Evolutionary conservation across 1,140 invertebrate species (phyloP), one percentile per base, ranked within the genome.

Genomic region (Acromyrmex echinatior): DNA sequence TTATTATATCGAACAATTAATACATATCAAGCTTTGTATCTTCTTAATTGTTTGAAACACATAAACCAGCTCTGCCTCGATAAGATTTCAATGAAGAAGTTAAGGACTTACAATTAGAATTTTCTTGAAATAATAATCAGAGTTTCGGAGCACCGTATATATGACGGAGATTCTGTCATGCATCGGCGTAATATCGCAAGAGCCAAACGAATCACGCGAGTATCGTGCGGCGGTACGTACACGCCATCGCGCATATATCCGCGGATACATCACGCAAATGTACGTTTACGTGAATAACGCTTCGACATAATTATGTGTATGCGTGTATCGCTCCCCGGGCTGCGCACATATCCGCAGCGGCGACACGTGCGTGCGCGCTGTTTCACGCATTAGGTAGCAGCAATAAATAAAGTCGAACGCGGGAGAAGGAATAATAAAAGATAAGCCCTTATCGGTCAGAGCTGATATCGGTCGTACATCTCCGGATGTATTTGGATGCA

Each of bases 401-500:
- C 77, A 88, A 88, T 88, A 92, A 92, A 91, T 86, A 91, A 66
- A 68, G 49, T 73, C 80, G 28, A 85, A 86, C 86, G 16, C 51
- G 53, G 21, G 65, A 60, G 70, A 76, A 88, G 76, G 56, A 86
- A 84, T 81, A 86, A 90, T 87, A 89, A 80, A 80, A 92, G 90
- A 93, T 93, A 91, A 92, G 79, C 85, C 39, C 63, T 73, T 85
- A 92, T 92, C 88, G 87, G 21, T 90, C 91, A 77, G 86, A 77
- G 86, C 84, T 87, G 91, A 92, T 92, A 93, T 93, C 91, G 56
- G 58, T 31, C 71, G 49, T 86, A 53, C 79, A 84, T 87, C 89
- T 81, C 31, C 58, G 45, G 51, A 80, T 86, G 53, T 68, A 25
- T 35, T 85, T 63, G 74, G 25, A 65, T 35, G 12, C 51, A 25